These are phyloP conservation scores for Saccopteryx leptura DNA, from an alignment of 2,113 vertebrate genomes.

Conservation along the genomic window DNA sequence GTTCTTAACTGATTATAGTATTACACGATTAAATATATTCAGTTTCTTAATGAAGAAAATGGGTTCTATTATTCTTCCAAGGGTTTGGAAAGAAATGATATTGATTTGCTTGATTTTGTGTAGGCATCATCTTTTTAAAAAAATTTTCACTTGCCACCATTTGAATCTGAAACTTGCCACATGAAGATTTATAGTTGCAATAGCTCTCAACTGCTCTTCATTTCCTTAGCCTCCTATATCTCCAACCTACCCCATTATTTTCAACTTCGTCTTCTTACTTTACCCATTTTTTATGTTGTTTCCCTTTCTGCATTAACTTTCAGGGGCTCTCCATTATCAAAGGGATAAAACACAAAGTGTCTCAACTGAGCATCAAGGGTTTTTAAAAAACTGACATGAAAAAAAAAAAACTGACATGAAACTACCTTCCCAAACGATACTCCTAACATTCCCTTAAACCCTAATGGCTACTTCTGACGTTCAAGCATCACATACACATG, in stretches of 20 bases:
- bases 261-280: neutral
- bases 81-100: constrained; percentile 16
- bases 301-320: neutral
- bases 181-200: constrained; percentile 5
- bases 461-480: neutral
- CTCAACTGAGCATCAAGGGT: neutral
- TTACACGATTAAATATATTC: constrained; percentile 63
- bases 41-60: constrained; percentile 37
- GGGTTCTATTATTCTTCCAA: constrained; percentile 15
- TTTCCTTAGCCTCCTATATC: neutral
- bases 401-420: neutral
- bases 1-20: constrained; percentile 24
- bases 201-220: neutral
- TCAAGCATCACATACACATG: neutral
- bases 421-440: neutral
- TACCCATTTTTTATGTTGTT: neutral
- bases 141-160: neutral
- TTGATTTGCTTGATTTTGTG: constrained; percentile 7
- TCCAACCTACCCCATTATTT: neutral
- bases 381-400: neutral
- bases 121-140: neutral
- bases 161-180: neutral
- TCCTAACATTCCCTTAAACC: neutral
- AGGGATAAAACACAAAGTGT: neutral
- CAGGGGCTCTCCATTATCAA: neutral